A percentile compares a stretch with the other conserved stretches of the same genome.
phyloP scores from a whole-genome alignment of 2,888 invertebrate species.

The Diaperis boleti region DNA sequence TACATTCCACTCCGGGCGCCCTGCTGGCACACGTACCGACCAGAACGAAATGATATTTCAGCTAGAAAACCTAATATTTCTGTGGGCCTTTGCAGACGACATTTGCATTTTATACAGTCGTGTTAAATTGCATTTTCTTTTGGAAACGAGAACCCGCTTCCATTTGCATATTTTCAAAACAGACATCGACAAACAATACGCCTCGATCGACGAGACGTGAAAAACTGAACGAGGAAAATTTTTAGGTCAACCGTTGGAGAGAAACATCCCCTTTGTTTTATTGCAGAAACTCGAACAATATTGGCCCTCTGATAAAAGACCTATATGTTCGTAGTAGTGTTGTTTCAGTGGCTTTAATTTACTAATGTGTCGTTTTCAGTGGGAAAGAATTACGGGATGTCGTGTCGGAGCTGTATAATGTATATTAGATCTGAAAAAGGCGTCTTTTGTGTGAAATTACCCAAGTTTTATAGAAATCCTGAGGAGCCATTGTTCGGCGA shows the following conservation, averaged over 20 bases:
- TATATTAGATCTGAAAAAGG: neutral
- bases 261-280: constrained; percentile 4
- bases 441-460: neutral
- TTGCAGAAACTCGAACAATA: constrained; percentile 1
- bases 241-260: neutral
- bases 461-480: neutral
- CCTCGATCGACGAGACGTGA: neutral
- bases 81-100: constrained; percentile 4
- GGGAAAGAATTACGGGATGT: neutral
- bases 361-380: neutral
- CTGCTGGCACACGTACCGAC: constrained; percentile 4
- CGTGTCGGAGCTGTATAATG: neutral
- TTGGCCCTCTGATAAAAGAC: constrained; percentile 4
- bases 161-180: constrained; percentile 4
- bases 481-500: neutral
- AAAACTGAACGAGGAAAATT: neutral
- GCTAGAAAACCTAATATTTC: constrained; percentile 9
- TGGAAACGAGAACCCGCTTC: neutral
- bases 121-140: constrained; percentile 23
- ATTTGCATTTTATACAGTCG: constrained; percentile 27
- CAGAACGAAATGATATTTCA: constrained; percentile 30
- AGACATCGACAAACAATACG: neutral
- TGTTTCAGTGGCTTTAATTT: constrained; percentile 11
- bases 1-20: constrained; percentile 6
- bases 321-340: neutral